A percentile compares a stretch with the other conserved stretches of the same genome.
phyloP scores from a whole-genome alignment of 2,797 vertebrate genomes.

The Coendou prehensilis region DNA sequence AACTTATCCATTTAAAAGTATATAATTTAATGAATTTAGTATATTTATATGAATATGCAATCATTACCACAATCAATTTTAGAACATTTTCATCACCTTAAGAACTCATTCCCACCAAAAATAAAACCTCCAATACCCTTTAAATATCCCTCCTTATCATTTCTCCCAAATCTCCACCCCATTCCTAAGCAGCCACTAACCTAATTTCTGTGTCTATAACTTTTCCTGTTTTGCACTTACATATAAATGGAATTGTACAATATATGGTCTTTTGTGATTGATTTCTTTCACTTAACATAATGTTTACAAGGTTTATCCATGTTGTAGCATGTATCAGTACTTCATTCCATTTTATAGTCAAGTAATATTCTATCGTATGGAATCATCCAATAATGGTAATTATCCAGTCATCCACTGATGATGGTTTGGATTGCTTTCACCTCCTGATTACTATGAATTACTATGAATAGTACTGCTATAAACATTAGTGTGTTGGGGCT shows the following conservation, averaged over 20 bases:
- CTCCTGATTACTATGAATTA: not conserved
- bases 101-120: not conserved
- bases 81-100: not conserved
- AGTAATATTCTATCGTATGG: not conserved
- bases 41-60: not conserved
- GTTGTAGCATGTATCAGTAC: not conserved
- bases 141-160: not conserved
- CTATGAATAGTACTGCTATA: not conserved
- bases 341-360: not conserved
- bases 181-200: not conserved
- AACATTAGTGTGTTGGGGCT: not conserved
- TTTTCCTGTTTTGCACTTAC: not conserved
- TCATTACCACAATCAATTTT: not conserved
- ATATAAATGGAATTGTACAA: not conserved
- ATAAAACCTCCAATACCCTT: not conserved
- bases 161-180: not conserved
- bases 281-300: not conserved
- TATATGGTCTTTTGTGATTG: not conserved
- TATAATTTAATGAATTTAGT: not conserved
- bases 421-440: not conserved
- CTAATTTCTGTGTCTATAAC: not conserved
- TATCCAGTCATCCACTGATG: not conserved
- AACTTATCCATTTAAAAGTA: not conserved
- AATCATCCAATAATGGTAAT: not conserved
- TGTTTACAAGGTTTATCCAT: not conserved